Base-by-base conservation (phyloP, 2,797 vertebrate species). In the Chaunax sp. region DNA sequence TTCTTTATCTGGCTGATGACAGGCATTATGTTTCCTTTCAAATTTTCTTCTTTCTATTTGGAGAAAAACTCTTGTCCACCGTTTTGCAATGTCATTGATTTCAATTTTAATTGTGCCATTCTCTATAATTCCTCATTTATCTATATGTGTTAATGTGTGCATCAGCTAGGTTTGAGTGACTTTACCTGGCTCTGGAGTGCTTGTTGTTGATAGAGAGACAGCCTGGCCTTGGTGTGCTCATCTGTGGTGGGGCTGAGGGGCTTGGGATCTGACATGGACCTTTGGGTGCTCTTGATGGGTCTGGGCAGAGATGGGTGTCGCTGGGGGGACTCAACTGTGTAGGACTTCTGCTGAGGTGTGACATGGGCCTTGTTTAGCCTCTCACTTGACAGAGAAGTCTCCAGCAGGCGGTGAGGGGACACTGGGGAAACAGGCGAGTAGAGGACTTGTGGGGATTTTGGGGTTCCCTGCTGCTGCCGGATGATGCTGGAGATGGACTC, bases 261-360 rank as follows among this genome's bases (percentile, higher is more conserved):
- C 78, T 99, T 99, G 72, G 98, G 98, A 85, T 99, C 98, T 0
- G 98, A 99, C 93, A 99, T 93, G 57, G 98, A 99, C 82, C 98
- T 95, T 75, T 99, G 98, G 89, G 98, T 94, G 91, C 92, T 98
- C 94, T 98, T 99, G 88, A 99, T 96, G 81, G 97, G 97, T 59
- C 97, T 94, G 1, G 98, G 97, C 83, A 99, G 81, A 0, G 95
- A 96, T 62, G 97, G 96, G 82, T 98, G 97, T 85, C 95, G 93
- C 74, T 97, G 96, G 41, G 93, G 89, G 1, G 95, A 94, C 84
- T 99, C 97, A 0, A 95, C 88, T 4, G 95, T 94, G 86, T 97
- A 97, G 72, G 98, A 96, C 90, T 99, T 99, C 89, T 94, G 97
- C 87, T 95, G 98, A 4, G 98, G 97, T 33, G 96, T 97, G 63